Conservation (phyloP, 2,113 vertebrate species). For the Lophochroa leadbeateri region DNA sequence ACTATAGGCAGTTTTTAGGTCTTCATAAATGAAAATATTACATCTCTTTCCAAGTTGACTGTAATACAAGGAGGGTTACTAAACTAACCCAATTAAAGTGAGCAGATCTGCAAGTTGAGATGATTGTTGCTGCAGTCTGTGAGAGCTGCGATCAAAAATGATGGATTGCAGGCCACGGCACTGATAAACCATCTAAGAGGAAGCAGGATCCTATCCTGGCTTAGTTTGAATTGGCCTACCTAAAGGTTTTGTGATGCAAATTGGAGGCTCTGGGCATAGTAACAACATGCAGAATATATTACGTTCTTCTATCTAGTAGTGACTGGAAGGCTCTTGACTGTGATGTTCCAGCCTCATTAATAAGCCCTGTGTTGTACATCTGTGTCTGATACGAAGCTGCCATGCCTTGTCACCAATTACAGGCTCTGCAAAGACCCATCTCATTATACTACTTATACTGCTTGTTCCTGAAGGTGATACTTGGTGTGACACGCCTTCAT, state of each 20-base stretch:
- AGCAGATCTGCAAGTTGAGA: constrained; percentile 64
- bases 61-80: constrained; percentile 60
- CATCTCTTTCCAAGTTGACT: constrained; percentile 57
- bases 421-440: constrained; percentile 74
- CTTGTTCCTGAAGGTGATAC: constrained; percentile 72
- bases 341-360: constrained; percentile 75
- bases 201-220: constrained; percentile 38
- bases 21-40: constrained; percentile 71
- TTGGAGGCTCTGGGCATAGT: constrained; percentile 62
- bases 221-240: constrained; percentile 66
- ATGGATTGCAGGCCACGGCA: constrained; percentile 63
- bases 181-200: constrained; percentile 53
- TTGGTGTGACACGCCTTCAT: constrained; percentile 66
- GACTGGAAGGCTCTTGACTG: constrained; percentile 62
- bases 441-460: constrained; percentile 76
- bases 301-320: constrained; percentile 57
- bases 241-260: constrained; percentile 72
- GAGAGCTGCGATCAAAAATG: constrained; percentile 53
- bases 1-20: constrained; percentile 47
- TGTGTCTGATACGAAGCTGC: constrained; percentile 75
- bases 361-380: constrained; percentile 74
- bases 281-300: constrained; percentile 63
- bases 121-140: constrained; percentile 44
- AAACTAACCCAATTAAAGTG: constrained; percentile 71
- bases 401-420: constrained; percentile 81